Conservation (phyloP, 2,888 invertebrate species). For the Lottia scabra region DNA sequence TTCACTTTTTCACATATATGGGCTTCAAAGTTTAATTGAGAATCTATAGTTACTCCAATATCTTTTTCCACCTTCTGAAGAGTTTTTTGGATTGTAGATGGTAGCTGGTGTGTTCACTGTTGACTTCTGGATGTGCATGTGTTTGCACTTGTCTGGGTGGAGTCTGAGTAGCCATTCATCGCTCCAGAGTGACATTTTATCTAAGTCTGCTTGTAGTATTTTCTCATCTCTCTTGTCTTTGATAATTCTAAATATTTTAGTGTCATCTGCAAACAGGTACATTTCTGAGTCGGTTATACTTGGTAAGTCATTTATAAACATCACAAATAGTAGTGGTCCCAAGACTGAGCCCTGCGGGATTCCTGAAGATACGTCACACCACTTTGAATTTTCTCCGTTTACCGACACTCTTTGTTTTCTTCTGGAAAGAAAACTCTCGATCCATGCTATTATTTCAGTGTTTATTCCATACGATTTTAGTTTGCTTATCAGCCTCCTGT, state of each 20-base stretch:
- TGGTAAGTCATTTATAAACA: slow-evolving; percentile 29
- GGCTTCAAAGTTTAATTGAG: slow-evolving; percentile 11
- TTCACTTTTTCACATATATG: slow-evolving; percentile 8
- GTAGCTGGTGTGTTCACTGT: no score
- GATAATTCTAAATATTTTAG: slow-evolving; percentile 16
- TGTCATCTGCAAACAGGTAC: slow-evolving; percentile 25
- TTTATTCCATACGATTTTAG: slow-evolving; percentile 12
- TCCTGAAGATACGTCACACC: no score
- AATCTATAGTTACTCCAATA: slow-evolving; percentile 19
- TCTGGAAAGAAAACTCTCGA: slow-evolving; percentile 5
- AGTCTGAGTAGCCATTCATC: slow-evolving; percentile 18
- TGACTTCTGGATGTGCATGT: slow-evolving; percentile 12
- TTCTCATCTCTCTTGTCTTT: no score
- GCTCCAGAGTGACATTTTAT: slow-evolving; percentile 18
- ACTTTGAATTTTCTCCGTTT: no score
- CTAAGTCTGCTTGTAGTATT: slow-evolving; percentile 12
- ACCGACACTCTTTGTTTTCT: slow-evolving; percentile 11
- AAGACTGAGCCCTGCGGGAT: no score
- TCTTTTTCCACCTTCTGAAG: slow-evolving; percentile 10
- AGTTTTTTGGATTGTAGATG: no score
- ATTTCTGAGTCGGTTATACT: slow-evolving; percentile 2
- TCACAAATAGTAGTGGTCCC: slow-evolving; percentile 27
- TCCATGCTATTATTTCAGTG: slow-evolving; percentile 11
- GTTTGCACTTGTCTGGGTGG: slow-evolving; percentile 22
- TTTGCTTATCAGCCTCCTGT: slow-evolving; percentile 12